phyloP scores from a whole-genome alignment of 92 coral and sea anemone genomes.

The Porites evermanni region DNA sequence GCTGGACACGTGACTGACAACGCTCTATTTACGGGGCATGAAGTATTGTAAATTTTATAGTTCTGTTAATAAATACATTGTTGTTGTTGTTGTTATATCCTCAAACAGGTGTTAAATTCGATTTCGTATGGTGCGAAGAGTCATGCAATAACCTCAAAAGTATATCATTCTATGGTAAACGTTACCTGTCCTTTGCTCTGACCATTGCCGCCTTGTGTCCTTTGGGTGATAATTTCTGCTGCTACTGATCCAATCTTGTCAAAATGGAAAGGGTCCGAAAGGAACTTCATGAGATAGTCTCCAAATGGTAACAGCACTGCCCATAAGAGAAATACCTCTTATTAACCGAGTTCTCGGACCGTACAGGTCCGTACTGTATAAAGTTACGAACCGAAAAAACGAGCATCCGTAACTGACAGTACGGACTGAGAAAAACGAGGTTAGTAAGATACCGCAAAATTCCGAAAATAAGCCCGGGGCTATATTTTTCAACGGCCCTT shows the following conservation, averaged over 20 bases:
- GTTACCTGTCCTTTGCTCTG: constrained; percentile 12
- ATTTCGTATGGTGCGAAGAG: neutral
- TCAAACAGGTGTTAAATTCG: neutral
- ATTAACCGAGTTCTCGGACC: too few species aligned
- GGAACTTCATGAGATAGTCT: neutral
- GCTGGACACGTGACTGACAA: too few species aligned
- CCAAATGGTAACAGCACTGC: constrained; percentile 48
- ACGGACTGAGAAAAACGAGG: too few species aligned
- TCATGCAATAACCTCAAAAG: neutral
- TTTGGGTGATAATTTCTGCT: constrained; percentile 22
- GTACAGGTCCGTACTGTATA: too few species aligned
- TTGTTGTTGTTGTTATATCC: neutral
- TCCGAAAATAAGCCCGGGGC: too few species aligned
- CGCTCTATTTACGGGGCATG: too few species aligned
- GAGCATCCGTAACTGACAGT: too few species aligned
- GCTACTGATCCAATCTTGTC: constrained; percentile 33
- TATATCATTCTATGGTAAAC: neutral
- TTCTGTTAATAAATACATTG: too few species aligned
- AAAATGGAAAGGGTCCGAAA: constrained; percentile 34
- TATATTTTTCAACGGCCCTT: too few species aligned
- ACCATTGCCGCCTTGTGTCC: neutral
- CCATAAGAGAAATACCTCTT: neutral
- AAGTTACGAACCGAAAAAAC: too few species aligned
- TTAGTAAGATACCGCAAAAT: too few species aligned
- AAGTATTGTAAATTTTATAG: too few species aligned